Conservation (phyloP, 2,797 vertebrate species). For the Danio tinwini region DNA sequence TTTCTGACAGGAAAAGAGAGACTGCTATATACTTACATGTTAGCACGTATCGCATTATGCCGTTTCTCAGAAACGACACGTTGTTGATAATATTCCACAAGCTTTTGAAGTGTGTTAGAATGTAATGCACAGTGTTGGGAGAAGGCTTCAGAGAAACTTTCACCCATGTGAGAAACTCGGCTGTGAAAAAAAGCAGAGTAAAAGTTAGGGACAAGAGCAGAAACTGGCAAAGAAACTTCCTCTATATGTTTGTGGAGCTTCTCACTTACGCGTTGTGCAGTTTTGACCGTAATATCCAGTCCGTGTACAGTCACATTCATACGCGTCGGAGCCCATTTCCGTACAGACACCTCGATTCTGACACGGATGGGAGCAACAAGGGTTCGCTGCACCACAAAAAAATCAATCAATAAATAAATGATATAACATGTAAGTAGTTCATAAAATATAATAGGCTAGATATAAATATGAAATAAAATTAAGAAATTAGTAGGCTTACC, state of each 20-base stretch:
- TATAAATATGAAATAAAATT: neutral
- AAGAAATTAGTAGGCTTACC: slow-evolving; percentile 65
- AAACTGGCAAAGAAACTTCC: too few relatives aligned
- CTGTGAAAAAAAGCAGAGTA: slow-evolving; percentile 69
- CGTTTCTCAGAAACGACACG: slow-evolving; percentile 85
- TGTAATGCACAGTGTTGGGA: slow-evolving; percentile 90
- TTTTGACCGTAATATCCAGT: slow-evolving; percentile 91
- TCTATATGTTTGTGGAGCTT: neutral
- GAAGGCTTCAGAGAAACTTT: slow-evolving; percentile 85
- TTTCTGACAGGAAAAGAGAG: too few relatives aligned
- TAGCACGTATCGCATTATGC: slow-evolving; percentile 93
- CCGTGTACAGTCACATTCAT: slow-evolving; percentile 94
- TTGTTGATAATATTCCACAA: slow-evolving; percentile 93
- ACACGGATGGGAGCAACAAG: slow-evolving; percentile 94
- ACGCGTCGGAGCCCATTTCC: slow-evolving; percentile 75
- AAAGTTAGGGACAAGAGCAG: neutral
- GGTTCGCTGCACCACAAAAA: slow-evolving; percentile 78
- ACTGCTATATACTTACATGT: slow-evolving; percentile 84
- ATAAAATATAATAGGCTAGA: neutral
- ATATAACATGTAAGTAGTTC: neutral
- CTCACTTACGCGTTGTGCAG: slow-evolving; percentile 88
- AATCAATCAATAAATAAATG: too few relatives aligned
- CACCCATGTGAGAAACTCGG: slow-evolving; percentile 90
- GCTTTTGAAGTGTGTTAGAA: slow-evolving; percentile 92
- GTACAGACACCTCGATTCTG: slow-evolving; percentile 92